Base-by-base conservation (phyloP, 2,113 vertebrate species). In the Nanger granti region DNA sequence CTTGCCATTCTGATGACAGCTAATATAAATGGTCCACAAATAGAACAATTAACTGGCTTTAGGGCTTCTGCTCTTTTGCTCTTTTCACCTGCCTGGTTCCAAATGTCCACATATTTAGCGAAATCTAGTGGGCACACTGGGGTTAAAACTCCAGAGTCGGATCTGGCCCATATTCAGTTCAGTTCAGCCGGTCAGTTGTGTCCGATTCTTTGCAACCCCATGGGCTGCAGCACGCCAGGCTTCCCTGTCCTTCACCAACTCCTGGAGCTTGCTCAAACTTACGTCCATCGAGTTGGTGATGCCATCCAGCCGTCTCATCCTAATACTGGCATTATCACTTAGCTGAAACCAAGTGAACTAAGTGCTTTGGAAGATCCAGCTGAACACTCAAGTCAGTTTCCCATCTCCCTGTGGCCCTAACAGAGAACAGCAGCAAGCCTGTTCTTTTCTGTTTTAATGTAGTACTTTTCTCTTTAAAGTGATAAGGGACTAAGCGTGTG, bases 81-180 rank as follows among this genome's bases (percentile, higher is more conserved):
- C 60, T 80, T 93, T 95, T 83, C 62, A 93, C 49, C 26, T 49
- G 34, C 60, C 41, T 62, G 17, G 73, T 79, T 96, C 87, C 80
- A 80, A 64, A 26, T 92, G 69, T 95, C 60, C 49, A 64, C 29
- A 5, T 26, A 88, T 62, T 89, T 93, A 89, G 85, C 96, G 60
- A 97, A 90, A 87, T 49, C 29, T 52, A 94, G 92, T 62, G 87
- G 57, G 31, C 41, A 93, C 55, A 44, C 4, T 92, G 95, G 76
- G 80, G 94, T 96, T 93, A 60, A 92, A 94, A 85, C 73, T 91
- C 90, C 66, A 55, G 80, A 87, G 84, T 97, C 69, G 95, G 95
- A 79, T 59, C 73, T 90, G 66, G 83, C 52, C 18, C 12, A 41
- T 41, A 24, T 41, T 37, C n/a, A 6, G 69, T 37, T 73, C 66